phyloP scores from a whole-genome alignment of 2,113 vertebrate genomes.

The Sakesphorus luctuosus region DNA sequence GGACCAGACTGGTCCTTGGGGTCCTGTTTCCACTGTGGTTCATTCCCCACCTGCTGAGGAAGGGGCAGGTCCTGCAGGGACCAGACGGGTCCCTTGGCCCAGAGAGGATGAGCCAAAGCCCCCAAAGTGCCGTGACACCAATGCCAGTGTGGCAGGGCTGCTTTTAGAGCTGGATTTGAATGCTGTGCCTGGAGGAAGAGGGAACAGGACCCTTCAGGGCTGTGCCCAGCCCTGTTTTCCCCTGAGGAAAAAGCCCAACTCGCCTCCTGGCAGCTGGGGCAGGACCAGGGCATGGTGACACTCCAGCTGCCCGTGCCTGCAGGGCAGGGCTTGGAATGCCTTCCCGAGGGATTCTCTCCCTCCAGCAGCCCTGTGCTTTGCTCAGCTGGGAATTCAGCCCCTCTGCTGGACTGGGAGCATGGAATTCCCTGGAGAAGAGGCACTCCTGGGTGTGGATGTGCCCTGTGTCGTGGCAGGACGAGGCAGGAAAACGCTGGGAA shows the following conservation, averaged over 20 bases:
- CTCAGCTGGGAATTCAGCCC: neutral
- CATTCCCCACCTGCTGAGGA: neutral
- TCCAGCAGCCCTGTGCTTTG: neutral
- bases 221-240: neutral
- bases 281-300: neutral
- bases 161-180: neutral
- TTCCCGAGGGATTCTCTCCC: neutral
- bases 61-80: neutral
- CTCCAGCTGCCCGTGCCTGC: neutral
- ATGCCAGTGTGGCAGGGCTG: neutral
- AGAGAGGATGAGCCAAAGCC: neutral
- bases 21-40: too few species aligned
- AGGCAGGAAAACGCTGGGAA: slow-evolving; percentile 15
- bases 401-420: neutral
- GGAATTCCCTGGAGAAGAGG: neutral
- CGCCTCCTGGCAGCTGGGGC: neutral
- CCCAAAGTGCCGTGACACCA: fast-evolving
- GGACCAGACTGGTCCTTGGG: too few species aligned
- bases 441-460: neutral
- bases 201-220: neutral
- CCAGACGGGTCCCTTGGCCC: neutral
- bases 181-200: neutral
- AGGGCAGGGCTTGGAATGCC: neutral
- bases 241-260: neutral
- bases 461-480: neutral